Percentiles rank a stretch among this genome's conserved stretches.
These are phyloP conservation scores for Lasiurus cinereus DNA, from an alignment of 2,113 vertebrate genomes.

Conservation along the genomic window DNA sequence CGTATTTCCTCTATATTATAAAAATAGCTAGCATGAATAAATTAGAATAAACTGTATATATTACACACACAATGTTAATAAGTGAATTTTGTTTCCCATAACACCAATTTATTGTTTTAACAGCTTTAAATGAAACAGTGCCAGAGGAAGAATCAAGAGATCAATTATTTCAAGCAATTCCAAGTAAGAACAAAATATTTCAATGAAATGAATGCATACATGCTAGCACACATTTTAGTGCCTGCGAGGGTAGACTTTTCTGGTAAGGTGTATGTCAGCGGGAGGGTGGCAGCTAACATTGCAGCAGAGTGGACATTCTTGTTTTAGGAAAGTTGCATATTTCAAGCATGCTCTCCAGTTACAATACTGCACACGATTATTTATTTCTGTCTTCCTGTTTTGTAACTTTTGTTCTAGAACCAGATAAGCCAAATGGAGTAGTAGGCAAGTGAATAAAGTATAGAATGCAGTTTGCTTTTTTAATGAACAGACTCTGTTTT, in stretches of 20 bases:
- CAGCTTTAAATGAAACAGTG: conserved; percentile 54
- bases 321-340: not conserved
- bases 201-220: conserved; percentile 6
- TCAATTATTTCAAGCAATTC: conserved; percentile 67
- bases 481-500: not conserved
- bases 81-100: conserved; percentile 45
- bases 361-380: not conserved
- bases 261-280: not conserved
- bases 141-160: conserved; percentile 5
- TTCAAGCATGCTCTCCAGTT: not conserved
- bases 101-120: conserved; percentile 73
- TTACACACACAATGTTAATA: not conserved
- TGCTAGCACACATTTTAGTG: not conserved
- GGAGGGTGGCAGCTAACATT: not conserved
- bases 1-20: not conserved
- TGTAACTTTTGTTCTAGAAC: not conserved
- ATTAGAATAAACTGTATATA: not conserved
- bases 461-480: not conserved
- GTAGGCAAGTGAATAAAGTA: not conserved
- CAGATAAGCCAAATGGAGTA: not conserved
- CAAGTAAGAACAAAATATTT: conserved; percentile 77
- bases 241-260: not conserved
- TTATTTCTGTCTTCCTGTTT: not conserved
- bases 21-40: not conserved
- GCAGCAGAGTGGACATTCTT: not conserved